Evolutionary conservation across 2,888 invertebrate species (phyloP).

Genomic region (Digitonthophagus gazella): DNA sequence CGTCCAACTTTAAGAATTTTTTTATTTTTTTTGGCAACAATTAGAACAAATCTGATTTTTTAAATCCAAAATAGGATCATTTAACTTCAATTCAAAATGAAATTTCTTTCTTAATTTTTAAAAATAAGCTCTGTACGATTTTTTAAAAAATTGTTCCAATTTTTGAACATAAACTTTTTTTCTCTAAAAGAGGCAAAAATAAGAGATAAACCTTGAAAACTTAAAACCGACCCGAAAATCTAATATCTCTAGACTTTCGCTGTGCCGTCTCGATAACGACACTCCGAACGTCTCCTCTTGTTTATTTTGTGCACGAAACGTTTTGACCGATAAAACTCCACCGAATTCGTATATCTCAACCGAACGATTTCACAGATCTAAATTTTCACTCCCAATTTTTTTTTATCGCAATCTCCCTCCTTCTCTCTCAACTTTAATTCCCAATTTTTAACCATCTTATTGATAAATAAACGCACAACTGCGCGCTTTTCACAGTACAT

Average conservation of each 20-base stretch:
- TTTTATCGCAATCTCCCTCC: neutral
- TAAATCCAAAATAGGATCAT: too few species aligned
- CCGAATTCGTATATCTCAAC: slow-evolving; percentile 3
- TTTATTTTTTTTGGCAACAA: too few species aligned
- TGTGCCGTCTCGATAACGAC: slow-evolving; percentile 15
- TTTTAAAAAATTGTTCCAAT: too few species aligned
- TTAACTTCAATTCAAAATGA: too few species aligned
- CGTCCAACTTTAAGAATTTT: too few species aligned
- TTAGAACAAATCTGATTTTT: too few species aligned
- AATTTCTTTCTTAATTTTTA: too few species aligned
- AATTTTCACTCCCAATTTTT: neutral
- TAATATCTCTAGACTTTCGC: slow-evolving; percentile 6
- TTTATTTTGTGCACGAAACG: slow-evolving; percentile 11
- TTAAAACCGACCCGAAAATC: neutral
- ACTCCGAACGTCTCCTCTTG: too few species aligned
- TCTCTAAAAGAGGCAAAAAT: too few species aligned
- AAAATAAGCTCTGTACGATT: too few species aligned
- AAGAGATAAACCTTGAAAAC: too few species aligned
- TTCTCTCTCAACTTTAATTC: neutral
- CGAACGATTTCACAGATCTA: neutral
- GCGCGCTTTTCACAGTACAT: neutral
- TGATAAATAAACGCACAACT: neutral
- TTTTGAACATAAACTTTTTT: too few species aligned
- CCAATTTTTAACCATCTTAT: neutral
- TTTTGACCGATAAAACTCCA: slow-evolving; percentile 3